Conservation (phyloP, 2,797 vertebrate genomes). For the Leptodon cayanensis region DNA sequence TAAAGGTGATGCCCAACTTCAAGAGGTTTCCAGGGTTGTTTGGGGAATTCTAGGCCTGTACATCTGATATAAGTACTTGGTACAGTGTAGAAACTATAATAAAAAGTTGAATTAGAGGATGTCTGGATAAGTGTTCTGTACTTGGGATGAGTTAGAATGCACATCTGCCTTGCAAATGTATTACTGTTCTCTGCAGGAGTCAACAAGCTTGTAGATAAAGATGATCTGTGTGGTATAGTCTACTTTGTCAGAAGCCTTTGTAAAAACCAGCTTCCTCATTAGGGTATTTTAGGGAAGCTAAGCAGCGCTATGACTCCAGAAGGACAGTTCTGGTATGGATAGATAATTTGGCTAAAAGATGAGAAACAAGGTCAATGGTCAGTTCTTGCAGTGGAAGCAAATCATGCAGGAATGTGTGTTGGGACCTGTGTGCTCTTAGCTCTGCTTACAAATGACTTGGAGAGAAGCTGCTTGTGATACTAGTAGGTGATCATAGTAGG, state of each 20-base stretch:
- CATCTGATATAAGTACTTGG: neutral
- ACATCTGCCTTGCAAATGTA: neutral
- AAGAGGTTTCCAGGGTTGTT: neutral
- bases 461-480: neutral
- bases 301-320: neutral
- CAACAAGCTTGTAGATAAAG: neutral
- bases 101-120: neutral
- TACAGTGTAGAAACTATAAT: neutral
- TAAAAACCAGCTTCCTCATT: neutral
- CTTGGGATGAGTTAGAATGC: neutral
- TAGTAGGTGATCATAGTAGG: neutral
- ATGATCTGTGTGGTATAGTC: neutral
- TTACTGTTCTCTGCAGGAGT: neutral
- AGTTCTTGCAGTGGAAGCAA: neutral
- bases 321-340: neutral
- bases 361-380: neutral
- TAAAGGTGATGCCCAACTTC: neutral
- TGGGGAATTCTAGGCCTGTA: neutral
- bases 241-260: neutral
- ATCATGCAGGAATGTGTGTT: neutral
- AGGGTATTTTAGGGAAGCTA: neutral
- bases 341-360: neutral
- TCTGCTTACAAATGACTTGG: neutral
- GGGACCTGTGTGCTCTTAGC: neutral
- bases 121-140: neutral